phyloP scores from a whole-genome alignment of 2,888 invertebrate genomes.

The Panzeria rudis region DNA sequence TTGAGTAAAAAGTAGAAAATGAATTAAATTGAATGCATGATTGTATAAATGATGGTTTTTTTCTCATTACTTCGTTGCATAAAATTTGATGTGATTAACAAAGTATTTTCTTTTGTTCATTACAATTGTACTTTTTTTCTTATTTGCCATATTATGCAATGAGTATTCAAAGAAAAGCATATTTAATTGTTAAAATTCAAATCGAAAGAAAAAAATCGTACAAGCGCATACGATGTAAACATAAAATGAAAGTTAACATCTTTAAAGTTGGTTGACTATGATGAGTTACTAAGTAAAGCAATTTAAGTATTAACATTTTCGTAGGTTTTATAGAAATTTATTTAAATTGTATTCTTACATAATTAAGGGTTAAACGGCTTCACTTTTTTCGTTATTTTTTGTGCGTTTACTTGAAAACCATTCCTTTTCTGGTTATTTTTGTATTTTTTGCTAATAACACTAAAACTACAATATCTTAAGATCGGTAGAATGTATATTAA shows the following conservation, averaged over 20 bases:
- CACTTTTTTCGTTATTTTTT: too few relatives aligned
- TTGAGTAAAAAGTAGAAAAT: neutral
- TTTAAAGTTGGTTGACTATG: neutral
- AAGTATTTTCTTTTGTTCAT: conserved; percentile 21
- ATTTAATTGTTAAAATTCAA: conserved; percentile 30
- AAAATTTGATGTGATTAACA: conserved; percentile 22
- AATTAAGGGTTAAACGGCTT: too few relatives aligned
- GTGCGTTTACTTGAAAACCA: too few relatives aligned
- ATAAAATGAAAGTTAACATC: neutral
- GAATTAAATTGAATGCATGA: neutral
- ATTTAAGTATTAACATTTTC: neutral
- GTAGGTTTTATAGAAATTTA: too few relatives aligned
- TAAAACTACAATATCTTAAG: too few relatives aligned
- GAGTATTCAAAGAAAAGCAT: neutral
- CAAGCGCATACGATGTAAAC: neutral
- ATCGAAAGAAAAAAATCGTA: neutral
- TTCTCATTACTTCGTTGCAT: conserved; percentile 17
- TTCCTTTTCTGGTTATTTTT: too few relatives aligned
- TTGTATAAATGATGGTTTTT: conserved; percentile 3
- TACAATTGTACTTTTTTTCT: neutral
- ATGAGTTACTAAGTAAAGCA: neutral
- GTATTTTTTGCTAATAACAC: too few relatives aligned
- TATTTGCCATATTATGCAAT: conserved; percentile 27
- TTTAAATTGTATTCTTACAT: too few relatives aligned
- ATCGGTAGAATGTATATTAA: too few relatives aligned